These are phyloP conservation scores for Diabrotica virgifera DNA, from an alignment of 1,140 invertebrate genomes.

Conservation along the genomic window DNA sequence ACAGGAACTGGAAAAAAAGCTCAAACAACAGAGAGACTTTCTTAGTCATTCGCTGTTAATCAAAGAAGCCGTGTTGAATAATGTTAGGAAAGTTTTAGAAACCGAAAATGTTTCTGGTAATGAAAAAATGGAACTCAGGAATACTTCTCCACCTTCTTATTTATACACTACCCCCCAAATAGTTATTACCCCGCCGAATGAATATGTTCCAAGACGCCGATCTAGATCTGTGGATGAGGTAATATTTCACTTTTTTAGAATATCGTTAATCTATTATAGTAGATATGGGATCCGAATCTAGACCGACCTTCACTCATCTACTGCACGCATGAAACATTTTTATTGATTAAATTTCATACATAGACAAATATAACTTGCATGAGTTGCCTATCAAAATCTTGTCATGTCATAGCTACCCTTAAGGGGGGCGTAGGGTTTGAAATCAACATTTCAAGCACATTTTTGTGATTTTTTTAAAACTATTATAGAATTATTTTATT, in stretches of 20 bases:
- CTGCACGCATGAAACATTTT: too few relatives aligned
- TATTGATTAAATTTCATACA: too few relatives aligned
- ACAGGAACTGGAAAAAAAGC: conserved; percentile 61
- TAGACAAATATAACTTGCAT: too few relatives aligned
- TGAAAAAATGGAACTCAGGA: conserved; percentile 5
- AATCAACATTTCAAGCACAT: too few relatives aligned
- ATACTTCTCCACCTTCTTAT: background rate
- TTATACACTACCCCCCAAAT: background rate
- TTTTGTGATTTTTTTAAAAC: too few relatives aligned
- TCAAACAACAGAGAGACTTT: conserved; percentile 65
- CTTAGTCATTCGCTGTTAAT: conserved; percentile 54
- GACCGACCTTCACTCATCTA: too few relatives aligned
- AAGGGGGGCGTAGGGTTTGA: too few relatives aligned
- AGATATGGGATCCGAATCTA: too few relatives aligned
- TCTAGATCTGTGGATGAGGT: conserved; percentile 20
- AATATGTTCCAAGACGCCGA: conserved; percentile 8
- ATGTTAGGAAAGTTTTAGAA: conserved; percentile 53
- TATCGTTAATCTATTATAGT: too few relatives aligned
- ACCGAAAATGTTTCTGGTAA: conserved; percentile 39
- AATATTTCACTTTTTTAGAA: background rate
- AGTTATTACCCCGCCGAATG: background rate
- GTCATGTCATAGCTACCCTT: too few relatives aligned
- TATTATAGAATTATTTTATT: too few relatives aligned
- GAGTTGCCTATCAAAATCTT: too few relatives aligned
- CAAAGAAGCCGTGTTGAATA: conserved; percentile 53